Percentiles rank a stretch among this genome's conserved stretches.
Conservation (phyloP, 1,140 invertebrate genomes). For the Ips typographus region DNA sequence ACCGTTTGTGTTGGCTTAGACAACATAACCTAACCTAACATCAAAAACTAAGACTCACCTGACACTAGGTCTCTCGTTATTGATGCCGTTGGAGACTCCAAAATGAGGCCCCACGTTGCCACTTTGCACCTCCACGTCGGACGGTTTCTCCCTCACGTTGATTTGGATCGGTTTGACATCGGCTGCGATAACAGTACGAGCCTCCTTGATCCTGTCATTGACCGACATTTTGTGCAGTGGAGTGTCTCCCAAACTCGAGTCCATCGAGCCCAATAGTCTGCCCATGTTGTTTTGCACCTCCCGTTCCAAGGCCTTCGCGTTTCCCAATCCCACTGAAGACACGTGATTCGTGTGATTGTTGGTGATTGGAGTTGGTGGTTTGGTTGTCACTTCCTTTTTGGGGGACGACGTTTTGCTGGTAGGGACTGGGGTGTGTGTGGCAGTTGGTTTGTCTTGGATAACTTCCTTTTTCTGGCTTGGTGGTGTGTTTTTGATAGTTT, state of each 20-base stretch:
- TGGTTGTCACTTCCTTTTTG: not conserved
- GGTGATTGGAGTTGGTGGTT: not conserved
- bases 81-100: slow-evolving; percentile 47
- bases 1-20: too few relatives aligned
- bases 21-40: too few relatives aligned
- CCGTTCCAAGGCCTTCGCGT: slow-evolving; percentile 37
- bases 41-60: slow-evolving; percentile 41
- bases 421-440: not conserved
- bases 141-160: slow-evolving; percentile 48
- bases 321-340: slow-evolving; percentile 34
- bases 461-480: slow-evolving; percentile 3
- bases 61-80: slow-evolving; percentile 38
- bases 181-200: slow-evolving; percentile 44
- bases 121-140: slow-evolving; percentile 50
- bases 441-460: too few relatives aligned
- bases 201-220: slow-evolving; percentile 42
- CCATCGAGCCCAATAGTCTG: slow-evolving; percentile 37
- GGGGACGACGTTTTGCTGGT: not conserved
- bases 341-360: slow-evolving; percentile 36
- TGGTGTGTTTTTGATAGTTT: not conserved
- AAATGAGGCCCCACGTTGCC: slow-evolving; percentile 47
- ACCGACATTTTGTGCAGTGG: slow-evolving; percentile 38
- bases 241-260: slow-evolving; percentile 37
- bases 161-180: slow-evolving; percentile 51
- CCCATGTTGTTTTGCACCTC: slow-evolving; percentile 45